Evolutionary conservation across 1,140 invertebrate genomes (phyloP), one percentile per base, ranked within the genome.

Genomic region (Pogonomyrmex californicus): DNA sequence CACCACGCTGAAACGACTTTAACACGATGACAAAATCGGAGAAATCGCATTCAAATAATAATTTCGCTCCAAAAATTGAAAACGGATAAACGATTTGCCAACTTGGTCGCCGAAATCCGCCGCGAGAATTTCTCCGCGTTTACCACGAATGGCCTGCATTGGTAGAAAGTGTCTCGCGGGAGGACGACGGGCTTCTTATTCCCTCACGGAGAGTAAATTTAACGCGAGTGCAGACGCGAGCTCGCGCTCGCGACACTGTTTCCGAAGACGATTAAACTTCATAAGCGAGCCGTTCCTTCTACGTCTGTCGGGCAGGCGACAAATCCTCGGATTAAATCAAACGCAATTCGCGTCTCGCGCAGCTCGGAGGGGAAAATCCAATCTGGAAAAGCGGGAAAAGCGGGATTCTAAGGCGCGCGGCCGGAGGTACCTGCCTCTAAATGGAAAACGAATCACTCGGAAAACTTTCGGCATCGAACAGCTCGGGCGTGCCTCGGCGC

Each of bases 361-460:
- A 58, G 63, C 41, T 38, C 38, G 41, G 23, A 23, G 54, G 47
- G 41, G 78, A 79, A 90, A 90, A 91, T 91, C 73, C 87, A 91
- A 91, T 91, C 90, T 89, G 68, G 56, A 41, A 23, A 60, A 78
- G 76, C 51, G 60, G 47, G 47, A 51, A 44, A 44, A 14, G 12
- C 23, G 36, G 36, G 30, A 12, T 9, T 33, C 49, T 14, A 17
- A 66, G 66, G 30, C 7, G 23, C 23, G 58, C 68, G 54, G 23
- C 23, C 7, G 17, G 71, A 49, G 9, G 60, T 65, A 7, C 41
- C 65, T 33, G 41, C 41, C 58, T 65, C 62, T 87, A 88, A 91
- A 91, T 91, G 87, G 89, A 78, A 89, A 91, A 91, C 90, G 90
- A 91, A 91, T 91, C 87, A 76, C 77, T 86, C 63, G 89, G 90